Evolutionary conservation across 2,797 vertebrate species (phyloP).

Genomic region (Gymnoscopelus braueri): DNA sequence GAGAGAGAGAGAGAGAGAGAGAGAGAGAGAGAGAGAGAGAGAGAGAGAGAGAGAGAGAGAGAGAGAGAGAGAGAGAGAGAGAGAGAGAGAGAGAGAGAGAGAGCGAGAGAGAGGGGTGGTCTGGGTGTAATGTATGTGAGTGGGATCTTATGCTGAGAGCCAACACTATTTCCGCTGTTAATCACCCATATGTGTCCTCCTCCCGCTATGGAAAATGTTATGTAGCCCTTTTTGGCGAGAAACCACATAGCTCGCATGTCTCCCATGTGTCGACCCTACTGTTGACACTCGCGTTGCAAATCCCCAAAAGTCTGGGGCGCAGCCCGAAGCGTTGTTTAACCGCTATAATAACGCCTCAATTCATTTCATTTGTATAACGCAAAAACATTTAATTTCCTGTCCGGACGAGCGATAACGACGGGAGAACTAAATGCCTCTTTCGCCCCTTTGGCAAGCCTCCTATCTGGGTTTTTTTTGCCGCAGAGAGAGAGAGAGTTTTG

Average conservation of each 20-base stretch:
- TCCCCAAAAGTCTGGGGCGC: background rate
- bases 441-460: background rate
- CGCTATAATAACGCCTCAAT: background rate
- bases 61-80: constrained; percentile 4
- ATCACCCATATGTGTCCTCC: constrained; percentile 45
- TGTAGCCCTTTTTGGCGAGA: constrained; percentile 45
- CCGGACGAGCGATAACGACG: background rate
- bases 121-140: constrained; percentile 4
- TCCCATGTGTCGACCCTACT: constrained; percentile 29
- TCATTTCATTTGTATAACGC: background rate
- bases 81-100: constrained; percentile 5
- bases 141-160: constrained; percentile 9
- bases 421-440: background rate
- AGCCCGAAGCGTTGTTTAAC: background rate
- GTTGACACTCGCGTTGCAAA: background rate
- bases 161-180: constrained; percentile 43
- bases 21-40: background rate
- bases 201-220: constrained; percentile 47
- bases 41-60: background rate
- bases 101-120: background rate
- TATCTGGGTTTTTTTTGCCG: constrained; percentile 2
- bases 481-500: background rate
- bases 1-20: constrained; percentile 6
- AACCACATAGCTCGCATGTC: constrained; percentile 36
- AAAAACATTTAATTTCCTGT: background rate